Percentiles rank a stretch among this genome's conserved stretches.
Evolutionary conservation across 2,113 vertebrate genomes (phyloP).

Genomic region (Oncorhynchus kisutch): DNA sequence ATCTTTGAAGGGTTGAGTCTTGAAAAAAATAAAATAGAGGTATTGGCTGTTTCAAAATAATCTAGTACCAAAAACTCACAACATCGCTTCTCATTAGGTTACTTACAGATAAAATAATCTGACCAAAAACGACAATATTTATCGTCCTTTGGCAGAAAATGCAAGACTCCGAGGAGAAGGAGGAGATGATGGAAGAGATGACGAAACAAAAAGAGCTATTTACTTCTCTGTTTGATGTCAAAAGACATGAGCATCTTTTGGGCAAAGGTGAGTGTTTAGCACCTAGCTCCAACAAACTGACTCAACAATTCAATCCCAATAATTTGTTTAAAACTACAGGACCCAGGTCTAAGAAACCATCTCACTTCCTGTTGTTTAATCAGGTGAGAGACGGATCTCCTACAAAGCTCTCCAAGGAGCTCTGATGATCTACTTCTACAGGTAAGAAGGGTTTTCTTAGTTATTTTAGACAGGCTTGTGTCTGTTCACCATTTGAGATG

Average conservation of each 20-base stretch:
- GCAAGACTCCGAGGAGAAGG: slow-evolving; percentile 84
- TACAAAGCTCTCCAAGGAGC: slow-evolving; percentile 89
- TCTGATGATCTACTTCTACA: slow-evolving; percentile 98
- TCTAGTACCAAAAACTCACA: too few relatives aligned
- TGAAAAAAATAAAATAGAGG: slow-evolving; percentile 82
- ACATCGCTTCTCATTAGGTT: not conserved
- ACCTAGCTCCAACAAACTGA: not conserved
- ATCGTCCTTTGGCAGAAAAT: slow-evolving; percentile 56
- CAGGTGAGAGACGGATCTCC: slow-evolving; percentile 84
- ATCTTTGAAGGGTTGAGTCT: slow-evolving; percentile 80
- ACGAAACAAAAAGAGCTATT: slow-evolving; percentile 84
- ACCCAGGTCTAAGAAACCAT: not conserved
- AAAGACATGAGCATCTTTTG: slow-evolving; percentile 87
- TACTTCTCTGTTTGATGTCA: slow-evolving; percentile 89
- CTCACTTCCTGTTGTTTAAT: not conserved
- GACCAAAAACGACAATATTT: not conserved
- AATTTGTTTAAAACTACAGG: not conserved
- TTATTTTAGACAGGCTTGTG: not conserved
- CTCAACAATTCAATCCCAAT: not conserved
- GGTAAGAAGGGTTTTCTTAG: slow-evolving; percentile 65
- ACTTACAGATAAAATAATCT: not conserved
- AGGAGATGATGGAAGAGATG: slow-evolving; percentile 82
- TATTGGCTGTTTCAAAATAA: slow-evolving; percentile 46
- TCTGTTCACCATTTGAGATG: not conserved
- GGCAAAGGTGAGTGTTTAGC: slow-evolving; percentile 80